Evolutionary conservation across 2,113 vertebrate species (phyloP), one percentile per base, ranked within the genome.

Genomic region (Limnothrissa miodon): DNA sequence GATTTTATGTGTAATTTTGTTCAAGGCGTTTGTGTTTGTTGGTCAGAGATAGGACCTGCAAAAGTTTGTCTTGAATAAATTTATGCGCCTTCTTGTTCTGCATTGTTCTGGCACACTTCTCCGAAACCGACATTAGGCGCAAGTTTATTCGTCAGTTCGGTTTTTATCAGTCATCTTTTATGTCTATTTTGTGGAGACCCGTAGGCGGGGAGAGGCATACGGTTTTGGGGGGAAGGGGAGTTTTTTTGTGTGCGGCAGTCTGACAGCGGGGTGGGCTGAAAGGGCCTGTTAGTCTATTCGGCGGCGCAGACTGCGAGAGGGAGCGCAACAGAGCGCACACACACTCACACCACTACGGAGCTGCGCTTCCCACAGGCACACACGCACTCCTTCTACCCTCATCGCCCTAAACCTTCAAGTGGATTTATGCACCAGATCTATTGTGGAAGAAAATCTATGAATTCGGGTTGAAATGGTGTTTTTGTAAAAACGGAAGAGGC

Each of bases 91-190:
- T 74, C 10, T 74, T 74, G 66, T 39, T 33, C 66, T 2, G 33
- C 92, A 93, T 95, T 93, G 95, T 95, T 91, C 80, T 17, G 93
- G 92, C 95, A 94, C 93, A 90, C 93, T 91, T 93, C 66, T 51
- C 87, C 81, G 91, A 87, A 87, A 33, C 87, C 36, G 84, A 81
- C 51, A 19, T 78, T 83, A 70, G 59, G 36, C 53, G 56, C 29
- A 80, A 84, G 74, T 84, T 84, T 36, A 33, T 84, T 81, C 53
- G 42, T 87, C 81, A 59, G 80, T 45, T 83, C 81, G 44, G 59
- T 82, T 86, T 83, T 87, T 91, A 88, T 87, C 87, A 91, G 89
- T 87, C 90, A 78, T 82, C 84, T 90, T 91, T 89, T 90, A 85
- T 89, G 92, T 80, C 59, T 39, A 59, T 53, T 82, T 91, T 90